Conservation (phyloP, 2,113 vertebrate species). For the Chunga burmeisteri region DNA sequence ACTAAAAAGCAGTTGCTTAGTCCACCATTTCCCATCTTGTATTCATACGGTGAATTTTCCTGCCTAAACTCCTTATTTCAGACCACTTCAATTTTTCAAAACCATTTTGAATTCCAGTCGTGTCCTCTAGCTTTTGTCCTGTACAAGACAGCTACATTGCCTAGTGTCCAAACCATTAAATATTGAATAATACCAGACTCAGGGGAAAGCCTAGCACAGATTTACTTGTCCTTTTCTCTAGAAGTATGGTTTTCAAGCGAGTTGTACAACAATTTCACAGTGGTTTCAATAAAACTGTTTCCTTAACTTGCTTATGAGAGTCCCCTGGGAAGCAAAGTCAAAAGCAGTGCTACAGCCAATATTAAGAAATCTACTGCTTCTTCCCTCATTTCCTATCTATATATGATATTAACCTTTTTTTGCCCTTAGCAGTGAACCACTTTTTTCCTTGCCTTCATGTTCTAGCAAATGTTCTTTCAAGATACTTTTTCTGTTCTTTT, state of each 20-base stretch:
- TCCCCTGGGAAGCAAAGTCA: neutral
- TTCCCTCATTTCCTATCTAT: neutral
- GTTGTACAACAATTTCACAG: neutral
- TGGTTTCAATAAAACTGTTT: neutral
- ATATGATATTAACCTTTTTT: neutral
- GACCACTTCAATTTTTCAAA: neutral
- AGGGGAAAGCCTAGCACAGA: neutral
- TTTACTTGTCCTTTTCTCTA: neutral
- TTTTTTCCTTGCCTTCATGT: neutral
- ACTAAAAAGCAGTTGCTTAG: neutral
- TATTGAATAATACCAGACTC: neutral
- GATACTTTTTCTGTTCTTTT: neutral
- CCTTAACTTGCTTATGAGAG: neutral
- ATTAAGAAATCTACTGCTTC: neutral
- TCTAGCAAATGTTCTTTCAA: neutral
- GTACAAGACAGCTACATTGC: neutral
- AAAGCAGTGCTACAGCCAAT: neutral
- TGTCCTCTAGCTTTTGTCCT: neutral
- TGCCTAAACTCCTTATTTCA: neutral
- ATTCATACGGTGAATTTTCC: neutral
- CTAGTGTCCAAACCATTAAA: neutral
- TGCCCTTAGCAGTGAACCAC: neutral
- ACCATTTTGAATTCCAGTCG: neutral
- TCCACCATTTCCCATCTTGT: neutral
- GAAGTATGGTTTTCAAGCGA: neutral